Evolutionary conservation across 2,113 vertebrate genomes (phyloP).

Genomic region (Vireo altiloquus): DNA sequence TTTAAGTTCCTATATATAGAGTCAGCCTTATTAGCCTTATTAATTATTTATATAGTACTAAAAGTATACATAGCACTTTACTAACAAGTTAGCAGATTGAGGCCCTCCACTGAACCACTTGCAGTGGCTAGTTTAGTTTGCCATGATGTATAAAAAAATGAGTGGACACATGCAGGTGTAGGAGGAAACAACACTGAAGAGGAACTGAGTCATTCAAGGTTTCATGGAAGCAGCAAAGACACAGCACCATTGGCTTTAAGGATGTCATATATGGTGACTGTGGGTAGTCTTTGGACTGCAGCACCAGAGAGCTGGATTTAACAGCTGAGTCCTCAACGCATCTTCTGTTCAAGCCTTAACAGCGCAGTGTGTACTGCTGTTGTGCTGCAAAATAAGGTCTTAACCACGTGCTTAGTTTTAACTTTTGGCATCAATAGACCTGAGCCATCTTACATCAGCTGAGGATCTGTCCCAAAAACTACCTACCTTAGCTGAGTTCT

Average conservation of each 20-base stretch:
- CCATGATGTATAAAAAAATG: not conserved
- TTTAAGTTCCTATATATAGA: not conserved
- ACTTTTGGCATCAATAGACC: not conserved
- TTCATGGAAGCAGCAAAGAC: not conserved
- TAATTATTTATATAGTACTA: conserved; percentile 6
- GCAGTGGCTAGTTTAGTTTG: not conserved
- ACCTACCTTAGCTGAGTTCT: not conserved
- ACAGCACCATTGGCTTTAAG: not conserved
- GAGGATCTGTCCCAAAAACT: not conserved
- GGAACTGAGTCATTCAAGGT: not conserved
- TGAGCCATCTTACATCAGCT: not conserved
- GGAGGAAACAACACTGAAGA: not conserved
- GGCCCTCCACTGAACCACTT: not conserved
- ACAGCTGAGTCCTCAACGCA: not conserved
- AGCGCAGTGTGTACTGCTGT: not conserved
- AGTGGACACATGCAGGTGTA: not conserved
- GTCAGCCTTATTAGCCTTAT: not conserved
- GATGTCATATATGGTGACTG: not conserved
- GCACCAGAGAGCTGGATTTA: not conserved
- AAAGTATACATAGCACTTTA: not conserved
- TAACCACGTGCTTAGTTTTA: not conserved
- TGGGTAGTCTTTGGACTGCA: not conserved
- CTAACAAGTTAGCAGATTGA: not conserved
- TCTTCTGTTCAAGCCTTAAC: not conserved
- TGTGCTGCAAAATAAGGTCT: not conserved